Evolutionary conservation across 2,888 invertebrate species (phyloP), one percentile per base, ranked within the genome.

Genomic region (Diplazon laetatorius): DNA sequence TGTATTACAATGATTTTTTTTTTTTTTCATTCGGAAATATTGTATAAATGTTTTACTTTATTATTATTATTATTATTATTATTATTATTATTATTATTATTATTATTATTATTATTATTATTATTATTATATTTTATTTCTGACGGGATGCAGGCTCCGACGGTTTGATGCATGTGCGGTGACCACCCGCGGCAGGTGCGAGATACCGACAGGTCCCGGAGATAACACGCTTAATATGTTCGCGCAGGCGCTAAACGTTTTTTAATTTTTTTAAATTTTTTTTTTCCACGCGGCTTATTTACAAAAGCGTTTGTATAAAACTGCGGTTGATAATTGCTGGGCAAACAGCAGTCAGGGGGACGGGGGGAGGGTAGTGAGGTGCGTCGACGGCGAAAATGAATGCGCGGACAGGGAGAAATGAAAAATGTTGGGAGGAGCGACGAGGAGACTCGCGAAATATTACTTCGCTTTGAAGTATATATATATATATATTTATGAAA

Each of bases 241-340:
- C 46, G 46, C 66, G 66, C 48, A 65, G 60, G 75, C 68, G 75
- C 71, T 74, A 74, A 78, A 78, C 70, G 78, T 39, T 70, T 78
- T n/a, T n/a, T n/a, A n/a, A n/a, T n/a, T n/a, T n/a, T n/a, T n/a
- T n/a, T n/a, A n/a, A n/a, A n/a, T n/a, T n/a, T n/a, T n/a, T n/a
- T n/a, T n/a, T n/a, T n/a, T n/a, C n/a, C 70, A 60, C 74, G 78
- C 78, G 78, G 44, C 70, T 78, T 74, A 70, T 78, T 78, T 65
- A 55, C 70, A 48, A 16, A 59, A 70, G 59, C 70, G 59, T 66
- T 66, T 46, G 39, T 63, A 73, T 73, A 59, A 77, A 75, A 50
- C 44, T 72, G 69, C 72, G 80, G 75, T 75, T 82, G 78, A 70
- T 81, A 78, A 73, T 76, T 75, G 75, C 75, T 37, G 68, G 35